These are phyloP conservation scores for Peromyscus polionotus DNA, from an alignment of 2,113 vertebrate species.

Conservation along the genomic window DNA sequence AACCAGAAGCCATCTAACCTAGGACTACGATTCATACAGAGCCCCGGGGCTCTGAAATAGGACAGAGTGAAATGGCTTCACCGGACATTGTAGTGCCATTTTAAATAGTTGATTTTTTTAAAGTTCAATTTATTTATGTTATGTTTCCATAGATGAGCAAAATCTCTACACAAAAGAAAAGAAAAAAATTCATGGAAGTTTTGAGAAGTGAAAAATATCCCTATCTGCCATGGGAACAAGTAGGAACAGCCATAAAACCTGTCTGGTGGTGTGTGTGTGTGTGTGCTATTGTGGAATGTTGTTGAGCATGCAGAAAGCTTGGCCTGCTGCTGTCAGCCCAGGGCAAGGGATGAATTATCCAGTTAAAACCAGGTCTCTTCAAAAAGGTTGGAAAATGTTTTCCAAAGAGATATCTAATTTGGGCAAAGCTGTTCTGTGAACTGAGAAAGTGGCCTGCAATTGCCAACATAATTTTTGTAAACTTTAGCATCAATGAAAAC, in stretches of 20 bases:
- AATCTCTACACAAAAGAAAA: constrained; percentile 47
- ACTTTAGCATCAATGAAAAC: neutral
- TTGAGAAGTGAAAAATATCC: constrained; percentile 59
- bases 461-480: neutral
- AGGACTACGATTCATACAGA: neutral
- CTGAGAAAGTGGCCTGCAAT: constrained; percentile 4
- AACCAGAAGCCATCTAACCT: neutral
- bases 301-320: constrained; percentile 56
- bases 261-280: neutral
- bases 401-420: constrained; percentile 22
- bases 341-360: constrained; percentile 68
- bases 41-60: neutral
- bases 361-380: constrained; percentile 40
- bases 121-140: constrained; percentile 3
- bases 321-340: constrained; percentile 58
- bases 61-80: neutral
- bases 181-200: constrained; percentile 4
- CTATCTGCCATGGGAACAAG: constrained; percentile 52
- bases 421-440: neutral
- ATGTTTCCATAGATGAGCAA: constrained; percentile 23
- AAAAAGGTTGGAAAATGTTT: constrained; percentile 45
- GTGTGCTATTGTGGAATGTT: constrained; percentile 42
- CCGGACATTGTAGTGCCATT: neutral
- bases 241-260: constrained; percentile 66
- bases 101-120: neutral